Percentiles rank a stretch among this genome's conserved stretches.
These are phyloP conservation scores for Coryphaenoides rupestris DNA, from an alignment of 2,113 vertebrate species.

Conservation along the genomic window DNA sequence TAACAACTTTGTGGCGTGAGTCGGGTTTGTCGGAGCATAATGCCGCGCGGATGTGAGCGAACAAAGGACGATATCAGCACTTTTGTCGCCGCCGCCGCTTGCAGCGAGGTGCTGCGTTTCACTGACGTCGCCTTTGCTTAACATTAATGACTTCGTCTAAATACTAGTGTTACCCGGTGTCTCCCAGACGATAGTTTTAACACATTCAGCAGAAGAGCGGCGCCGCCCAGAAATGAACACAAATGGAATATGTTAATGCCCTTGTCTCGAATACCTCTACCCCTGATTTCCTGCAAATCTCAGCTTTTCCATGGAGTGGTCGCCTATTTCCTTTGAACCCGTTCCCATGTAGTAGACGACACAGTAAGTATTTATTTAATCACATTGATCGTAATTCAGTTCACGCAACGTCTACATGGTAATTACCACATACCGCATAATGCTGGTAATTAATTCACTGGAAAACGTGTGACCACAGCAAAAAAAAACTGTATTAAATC, in stretches of 20 bases:
- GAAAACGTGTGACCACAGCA: slow-evolving; percentile 40
- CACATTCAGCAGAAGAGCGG: not conserved
- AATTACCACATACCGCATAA: slow-evolving; percentile 56
- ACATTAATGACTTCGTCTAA: slow-evolving; percentile 15
- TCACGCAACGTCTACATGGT: slow-evolving; percentile 39
- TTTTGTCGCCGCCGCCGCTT: not conserved
- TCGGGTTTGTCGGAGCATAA: slow-evolving; percentile 19
- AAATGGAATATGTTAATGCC: slow-evolving; percentile 4
- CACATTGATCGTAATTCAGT: slow-evolving; percentile 62
- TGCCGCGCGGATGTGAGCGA: slow-evolving; percentile 14
- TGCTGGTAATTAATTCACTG: slow-evolving; percentile 52
- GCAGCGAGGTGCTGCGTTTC: not conserved
- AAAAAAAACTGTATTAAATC: slow-evolving; percentile 25
- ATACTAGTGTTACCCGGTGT: slow-evolving; percentile 23
- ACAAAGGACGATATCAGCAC: slow-evolving; percentile 19
- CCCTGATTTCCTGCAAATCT: slow-evolving; percentile 26
- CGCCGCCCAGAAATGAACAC: not conserved
- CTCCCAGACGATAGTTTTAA: not conserved
- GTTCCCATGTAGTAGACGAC: slow-evolving; percentile 8
- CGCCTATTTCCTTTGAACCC: slow-evolving; percentile 43
- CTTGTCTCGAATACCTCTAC: slow-evolving; percentile 7
- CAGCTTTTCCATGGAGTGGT: slow-evolving; percentile 20
- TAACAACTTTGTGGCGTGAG: slow-evolving; percentile 49
- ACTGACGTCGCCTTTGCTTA: not conserved
- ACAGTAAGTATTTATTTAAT: slow-evolving; percentile 54